A percentile compares a stretch with the other conserved stretches of the same genome.
These are phyloP conservation scores for Myxocyprinus asiaticus DNA, from an alignment of 2,113 vertebrate genomes.

Conservation along the genomic window DNA sequence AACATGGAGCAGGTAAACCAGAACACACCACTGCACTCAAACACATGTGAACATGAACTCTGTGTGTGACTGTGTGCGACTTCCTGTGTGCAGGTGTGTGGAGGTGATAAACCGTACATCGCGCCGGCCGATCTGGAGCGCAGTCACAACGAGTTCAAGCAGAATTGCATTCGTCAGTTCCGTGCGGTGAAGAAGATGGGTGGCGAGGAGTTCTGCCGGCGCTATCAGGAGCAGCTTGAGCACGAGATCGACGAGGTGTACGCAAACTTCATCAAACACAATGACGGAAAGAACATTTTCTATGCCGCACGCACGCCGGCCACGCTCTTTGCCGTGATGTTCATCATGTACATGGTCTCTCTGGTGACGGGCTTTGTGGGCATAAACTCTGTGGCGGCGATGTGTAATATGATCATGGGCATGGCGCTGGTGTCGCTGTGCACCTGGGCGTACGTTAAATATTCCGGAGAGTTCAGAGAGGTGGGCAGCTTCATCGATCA, in stretches of 20 bases:
- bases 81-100: constrained; percentile 81
- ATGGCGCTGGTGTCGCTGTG: constrained; percentile 88
- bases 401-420: constrained; percentile 92
- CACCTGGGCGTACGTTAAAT: constrained; percentile 94
- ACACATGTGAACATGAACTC: neutral
- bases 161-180: constrained; percentile 84
- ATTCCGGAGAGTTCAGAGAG: constrained; percentile 97
- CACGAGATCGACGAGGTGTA: constrained; percentile 88
- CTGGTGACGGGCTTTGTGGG: constrained; percentile 94
- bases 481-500: constrained; percentile 91
- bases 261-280: constrained; percentile 93
- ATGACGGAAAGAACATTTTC: constrained; percentile 98
- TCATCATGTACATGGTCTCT: constrained; percentile 91
- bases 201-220: constrained; percentile 93
- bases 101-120: constrained; percentile 95
- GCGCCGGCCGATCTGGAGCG: constrained; percentile 90
- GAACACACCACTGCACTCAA: neutral
- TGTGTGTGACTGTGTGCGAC: neutral
- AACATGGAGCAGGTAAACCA: constrained; percentile 89
- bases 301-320: constrained; percentile 95
- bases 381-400: constrained; percentile 84
- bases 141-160: constrained; percentile 83
- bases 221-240: constrained; percentile 94
- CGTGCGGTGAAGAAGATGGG: constrained; percentile 97
- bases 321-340: constrained; percentile 95